These are phyloP conservation scores for Heliconius hewitsoni DNA, from an alignment of 1,140 invertebrate species.

Conservation along the genomic window DNA sequence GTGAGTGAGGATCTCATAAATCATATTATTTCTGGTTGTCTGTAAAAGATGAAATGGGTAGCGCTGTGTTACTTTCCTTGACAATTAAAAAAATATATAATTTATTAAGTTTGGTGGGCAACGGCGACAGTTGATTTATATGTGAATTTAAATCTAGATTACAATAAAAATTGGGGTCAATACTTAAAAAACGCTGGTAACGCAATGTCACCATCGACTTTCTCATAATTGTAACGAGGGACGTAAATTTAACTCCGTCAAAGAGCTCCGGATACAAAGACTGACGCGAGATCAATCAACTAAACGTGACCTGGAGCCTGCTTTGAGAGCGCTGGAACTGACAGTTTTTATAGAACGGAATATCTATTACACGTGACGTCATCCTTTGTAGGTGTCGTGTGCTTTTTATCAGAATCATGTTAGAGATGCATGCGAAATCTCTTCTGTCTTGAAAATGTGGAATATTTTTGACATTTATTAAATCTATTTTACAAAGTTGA, in stretches of 20 bases:
- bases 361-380: constrained; percentile 25
- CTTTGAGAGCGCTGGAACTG: constrained; percentile 25
- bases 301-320: constrained; percentile 48
- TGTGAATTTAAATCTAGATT: background rate
- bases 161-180: no score
- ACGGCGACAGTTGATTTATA: background rate
- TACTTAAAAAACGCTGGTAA: no score
- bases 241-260: constrained; percentile 30
- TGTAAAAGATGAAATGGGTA: background rate
- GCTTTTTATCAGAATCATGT: constrained; percentile 18
- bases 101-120: background rate
- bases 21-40: no score
- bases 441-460: no score
- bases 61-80: background rate
- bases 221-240: constrained; percentile 38
- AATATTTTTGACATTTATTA: no score
- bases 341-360: constrained; percentile 22
- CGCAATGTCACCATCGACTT: constrained; percentile 27
- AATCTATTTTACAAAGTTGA: no score
- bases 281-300: constrained; percentile 50
- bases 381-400: background rate
- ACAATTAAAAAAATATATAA: background rate
- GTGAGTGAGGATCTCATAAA: no score
- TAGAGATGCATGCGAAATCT: background rate
- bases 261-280: constrained; percentile 50